Evolutionary conservation across 2,797 vertebrate genomes (phyloP), one percentile per base, ranked within the genome.

Genomic region (Hippocampus kuda): DNA sequence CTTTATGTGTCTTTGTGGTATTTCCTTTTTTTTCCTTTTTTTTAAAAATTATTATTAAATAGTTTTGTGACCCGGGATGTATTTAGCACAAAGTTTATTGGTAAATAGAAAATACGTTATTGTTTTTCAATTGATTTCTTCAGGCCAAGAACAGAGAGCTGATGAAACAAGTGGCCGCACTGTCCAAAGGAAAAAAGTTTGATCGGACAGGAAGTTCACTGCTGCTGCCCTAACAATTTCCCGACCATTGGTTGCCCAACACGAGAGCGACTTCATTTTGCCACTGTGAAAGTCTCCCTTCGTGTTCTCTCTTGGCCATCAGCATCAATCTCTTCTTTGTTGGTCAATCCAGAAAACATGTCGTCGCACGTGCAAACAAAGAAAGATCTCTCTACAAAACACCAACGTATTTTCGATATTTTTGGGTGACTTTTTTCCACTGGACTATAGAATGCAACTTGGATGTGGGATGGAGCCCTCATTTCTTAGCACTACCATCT

Each of bases 181-280:
- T 99, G 78, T 99, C 97, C 7, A 99, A 99, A 91, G 97, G 97
- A 79, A 99, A 98, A 91, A 99, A 99, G 86, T 96, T 98, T 84
- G 97, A 99, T 86, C 94, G 94, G 85, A 93, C 94, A 77, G 95
- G 95, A 83, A 94, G 92, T 72, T 91, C 94, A 27, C 89, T 99
- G 74, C 91, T 95, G 66, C 92, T 96, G 85, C 94, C 95, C 81
- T 98, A 93, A 96, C 85, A 84, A 79, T 90, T 87, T 88, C 81
- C 75, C 30, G 0, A 20, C 77, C 71, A 74, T 49, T 5, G 54
- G 78, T 74, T 78, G 74, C 74, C 34, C 72, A 27, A 79, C 83
- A 72, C 79, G 84, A 48, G 83, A 88, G 78, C 64, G 83, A 77
- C 84, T 82, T 85, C 79, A 77, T 80, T 77, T 79, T 78, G 88